Evolutionary conservation across 2,888 invertebrate species (phyloP), one percentile per base, ranked within the genome.

Genomic region (Meteorus cinctellus): DNA sequence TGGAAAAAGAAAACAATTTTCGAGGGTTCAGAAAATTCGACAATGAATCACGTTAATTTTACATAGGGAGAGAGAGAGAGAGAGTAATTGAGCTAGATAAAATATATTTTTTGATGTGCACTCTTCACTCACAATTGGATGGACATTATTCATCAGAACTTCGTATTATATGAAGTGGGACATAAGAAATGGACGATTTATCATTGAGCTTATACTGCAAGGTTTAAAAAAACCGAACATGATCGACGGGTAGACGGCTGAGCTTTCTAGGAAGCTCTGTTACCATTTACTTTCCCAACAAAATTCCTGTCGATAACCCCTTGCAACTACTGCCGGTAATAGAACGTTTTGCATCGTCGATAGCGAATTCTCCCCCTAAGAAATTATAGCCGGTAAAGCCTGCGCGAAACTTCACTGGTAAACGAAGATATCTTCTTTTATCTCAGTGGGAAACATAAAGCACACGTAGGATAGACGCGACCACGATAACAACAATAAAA

Each of bases 321-420:
- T n/a, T 19, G 16, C 55, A 55, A 55, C n/a, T 3, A 55, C 62
- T 31, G 12, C 31, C 55, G 55, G 55, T 19, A 48, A 19, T 19
- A 8, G 8, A n/a, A 8, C 6, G 19, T 55, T n/a, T 55, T 19
- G 19, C n/a, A 55, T 55, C 19, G 48, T 48, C 27, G 48, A 16
- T 14, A 45, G 24, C 27, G 45, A 36, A 14, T n/a, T n/a, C 19
- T 8, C 1, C 36, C 24, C n/a, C 2, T 19, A n/a, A n/a, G n/a
- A 14, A 24, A 41, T 19, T n/a, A 48, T 1, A 27, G n/a, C 29
- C 10, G 41, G 29, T 19, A 14, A 5, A 41, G 41, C 55, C 59
- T 67, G 41, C 36, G 12, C 65, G n/a, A 0, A 62, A 62, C 29
- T 31, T 62, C 29, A 67, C 31, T 19, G 67, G 67, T 67, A 74